phyloP scores from a whole-genome alignment of 2,797 vertebrate genomes.

The Coregonus suidteri region DNA sequence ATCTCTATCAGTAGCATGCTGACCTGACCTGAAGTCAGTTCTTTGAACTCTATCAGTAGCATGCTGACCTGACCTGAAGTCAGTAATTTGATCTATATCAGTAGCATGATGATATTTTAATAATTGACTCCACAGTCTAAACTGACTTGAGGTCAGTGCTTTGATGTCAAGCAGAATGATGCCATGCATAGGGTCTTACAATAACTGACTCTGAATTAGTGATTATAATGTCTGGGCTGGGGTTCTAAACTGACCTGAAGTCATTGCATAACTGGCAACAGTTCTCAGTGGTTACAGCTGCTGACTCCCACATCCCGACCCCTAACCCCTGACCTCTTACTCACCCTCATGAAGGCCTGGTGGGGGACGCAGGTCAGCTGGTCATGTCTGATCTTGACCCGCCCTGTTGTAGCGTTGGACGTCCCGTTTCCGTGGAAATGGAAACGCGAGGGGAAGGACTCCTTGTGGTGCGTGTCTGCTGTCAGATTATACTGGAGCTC shows the following conservation, averaged over 20 bases:
- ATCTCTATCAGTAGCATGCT: neutral
- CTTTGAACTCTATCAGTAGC: neutral
- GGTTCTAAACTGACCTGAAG: neutral
- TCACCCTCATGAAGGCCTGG: slow-evolving; percentile 87
- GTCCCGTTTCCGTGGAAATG: slow-evolving; percentile 90
- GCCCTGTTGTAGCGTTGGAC: slow-evolving; percentile 79
- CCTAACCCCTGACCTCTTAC: slow-evolving; percentile 1
- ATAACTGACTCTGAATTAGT: neutral
- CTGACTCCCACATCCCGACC: neutral
- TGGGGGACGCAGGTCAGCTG: slow-evolving; percentile 76
- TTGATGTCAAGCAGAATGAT: neutral
- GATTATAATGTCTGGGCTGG: neutral
- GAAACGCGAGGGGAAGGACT: slow-evolving; percentile 84
- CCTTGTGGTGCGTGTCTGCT: slow-evolving; percentile 84
- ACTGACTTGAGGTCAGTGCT: slow-evolving; percentile 1
- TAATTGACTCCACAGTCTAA: slow-evolving; percentile 3
- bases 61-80: slow-evolving; percentile 5
- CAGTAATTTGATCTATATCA: neutral
- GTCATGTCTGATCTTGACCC: slow-evolving; percentile 66
- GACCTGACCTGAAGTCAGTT: neutral
- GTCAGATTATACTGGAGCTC: slow-evolving; percentile 90
- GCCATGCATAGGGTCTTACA: neutral
- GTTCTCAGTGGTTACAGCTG: neutral
- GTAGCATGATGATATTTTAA: neutral
- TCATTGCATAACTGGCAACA: neutral